Base-by-base conservation (phyloP, 1,140 invertebrate species). In the Himalopsyche phryganea region DNA sequence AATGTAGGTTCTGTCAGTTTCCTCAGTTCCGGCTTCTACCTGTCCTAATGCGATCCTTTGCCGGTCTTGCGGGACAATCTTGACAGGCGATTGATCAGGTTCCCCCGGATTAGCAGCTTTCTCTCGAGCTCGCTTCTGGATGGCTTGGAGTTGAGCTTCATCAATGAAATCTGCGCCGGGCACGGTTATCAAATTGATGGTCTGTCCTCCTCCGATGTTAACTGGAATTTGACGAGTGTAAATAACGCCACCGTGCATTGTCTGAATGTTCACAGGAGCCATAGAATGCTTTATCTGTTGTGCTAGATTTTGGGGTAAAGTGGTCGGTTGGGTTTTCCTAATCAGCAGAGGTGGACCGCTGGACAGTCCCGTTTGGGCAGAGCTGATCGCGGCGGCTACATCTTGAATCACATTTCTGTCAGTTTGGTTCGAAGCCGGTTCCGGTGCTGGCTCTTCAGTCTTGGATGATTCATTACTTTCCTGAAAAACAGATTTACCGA, bases 401-500 rank as follows among this genome's bases (percentile, higher is more conserved):
- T 60, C 58, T 45, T 58, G 58, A 19, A 56, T 19, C 15, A 47
- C 36, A 1, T 19, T 18, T 17, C 59, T 51, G 28, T 57, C 50
- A 18, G 6, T 35, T 6, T 50, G 32, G 35, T 33, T 57, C 18
- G 61, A 15, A 57, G 63, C 11, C 40, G 65, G 62, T 69, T 73
- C 45, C 71, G 59, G 45, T 72, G 35, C 55, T 2, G 51, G 13
- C 15, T 54, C 56, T 11, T 50, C 44, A 17, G n/a, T 45, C 41
- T 64, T 64, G 7, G 50, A 42, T 6, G 53, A 28, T 13, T 35
- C 48, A 49, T 55, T 71, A 3, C 68, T 72, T 36, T 79, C 77
- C 70, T 83, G 79, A 67, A 76, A 81, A 20, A 79, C 75, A 36
- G 79, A 75, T 71, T 88, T 88, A 5, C 87, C 85, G 68, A 90